phyloP scores from a whole-genome alignment of 2,113 vertebrate genomes.

The Tor tambroides region DNA sequence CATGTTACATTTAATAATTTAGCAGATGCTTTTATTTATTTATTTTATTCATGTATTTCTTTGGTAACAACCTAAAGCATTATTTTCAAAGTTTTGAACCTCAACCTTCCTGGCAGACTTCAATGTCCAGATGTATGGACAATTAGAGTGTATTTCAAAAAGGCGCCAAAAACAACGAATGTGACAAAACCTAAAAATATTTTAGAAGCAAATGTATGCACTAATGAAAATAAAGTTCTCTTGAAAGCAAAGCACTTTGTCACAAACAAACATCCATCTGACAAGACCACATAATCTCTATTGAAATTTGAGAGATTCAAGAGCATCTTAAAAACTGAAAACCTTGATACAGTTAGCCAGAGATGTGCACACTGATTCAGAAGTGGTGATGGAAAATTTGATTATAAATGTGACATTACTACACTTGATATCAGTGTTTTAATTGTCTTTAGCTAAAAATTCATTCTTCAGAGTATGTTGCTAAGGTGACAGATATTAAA shows the following conservation, averaged over 20 bases:
- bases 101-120: not conserved
- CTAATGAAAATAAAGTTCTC: not conserved
- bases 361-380: not conserved
- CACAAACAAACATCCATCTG: not conserved
- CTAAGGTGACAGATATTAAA: not conserved
- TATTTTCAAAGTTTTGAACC: not conserved
- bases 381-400: not conserved
- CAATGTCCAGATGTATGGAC: not conserved
- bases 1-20: no score
- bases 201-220: no score
- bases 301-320: no score
- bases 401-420: not conserved
- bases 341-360: not conserved
- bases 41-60: not conserved
- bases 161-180: not conserved
- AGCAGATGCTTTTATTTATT: not conserved
- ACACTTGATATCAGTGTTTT: not conserved
- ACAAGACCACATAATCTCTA: no score
- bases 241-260: not conserved
- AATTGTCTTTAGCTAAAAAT: not conserved
- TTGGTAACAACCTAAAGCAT: not conserved
- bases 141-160: not conserved
- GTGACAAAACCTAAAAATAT: no score
- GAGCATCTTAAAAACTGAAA: no score
- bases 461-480: not conserved